These are phyloP conservation scores for Drepana arcuata DNA, from an alignment of 1,140 invertebrate species.

Conservation along the genomic window DNA sequence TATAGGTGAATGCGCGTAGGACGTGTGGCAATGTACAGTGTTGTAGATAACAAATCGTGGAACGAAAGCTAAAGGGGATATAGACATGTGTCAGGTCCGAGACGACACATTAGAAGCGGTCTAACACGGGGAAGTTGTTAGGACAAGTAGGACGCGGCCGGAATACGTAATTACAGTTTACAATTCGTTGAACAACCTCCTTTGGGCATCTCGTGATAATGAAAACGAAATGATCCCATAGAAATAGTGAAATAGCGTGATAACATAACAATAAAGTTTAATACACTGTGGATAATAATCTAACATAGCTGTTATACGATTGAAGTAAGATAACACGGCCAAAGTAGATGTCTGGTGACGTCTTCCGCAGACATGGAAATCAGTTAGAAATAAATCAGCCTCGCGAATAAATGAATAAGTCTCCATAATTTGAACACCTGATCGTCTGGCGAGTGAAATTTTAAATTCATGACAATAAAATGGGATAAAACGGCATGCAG, in stretches of 20 bases:
- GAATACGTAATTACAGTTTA: conserved; percentile 43
- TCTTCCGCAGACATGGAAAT: conserved; percentile 5
- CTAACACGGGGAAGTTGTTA: conserved; percentile 31
- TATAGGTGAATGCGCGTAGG: too few relatives aligned
- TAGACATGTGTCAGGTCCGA: conserved; percentile 14
- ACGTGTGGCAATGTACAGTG: too few relatives aligned
- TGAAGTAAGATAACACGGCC: too few relatives aligned
- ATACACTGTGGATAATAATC: too few relatives aligned
- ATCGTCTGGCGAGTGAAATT: conserved; percentile 28
- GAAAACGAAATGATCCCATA: conserved; percentile 37
- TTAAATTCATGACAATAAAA: conserved; percentile 40
- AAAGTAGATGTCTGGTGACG: conserved; percentile 2
- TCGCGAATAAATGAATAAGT: conserved; percentile 29
- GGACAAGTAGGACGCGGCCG: conserved; percentile 39
- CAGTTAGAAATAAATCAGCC: conserved; percentile 14
- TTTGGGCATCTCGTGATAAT: conserved; percentile 28
- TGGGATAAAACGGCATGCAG: conserved; percentile 49
- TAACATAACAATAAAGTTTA: too few relatives aligned
- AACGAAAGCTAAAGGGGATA: conserved; percentile 22
- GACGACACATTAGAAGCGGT: conserved; percentile 28
- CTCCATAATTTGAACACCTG: conserved; percentile 40
- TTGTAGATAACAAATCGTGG: too few relatives aligned
- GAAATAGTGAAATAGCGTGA: conserved; percentile 32
- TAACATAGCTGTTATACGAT: too few relatives aligned
- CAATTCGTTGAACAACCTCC: conserved; percentile 27